phyloP scores from a whole-genome alignment of 2,113 vertebrate species.

The Neolamprologus longior region DNA sequence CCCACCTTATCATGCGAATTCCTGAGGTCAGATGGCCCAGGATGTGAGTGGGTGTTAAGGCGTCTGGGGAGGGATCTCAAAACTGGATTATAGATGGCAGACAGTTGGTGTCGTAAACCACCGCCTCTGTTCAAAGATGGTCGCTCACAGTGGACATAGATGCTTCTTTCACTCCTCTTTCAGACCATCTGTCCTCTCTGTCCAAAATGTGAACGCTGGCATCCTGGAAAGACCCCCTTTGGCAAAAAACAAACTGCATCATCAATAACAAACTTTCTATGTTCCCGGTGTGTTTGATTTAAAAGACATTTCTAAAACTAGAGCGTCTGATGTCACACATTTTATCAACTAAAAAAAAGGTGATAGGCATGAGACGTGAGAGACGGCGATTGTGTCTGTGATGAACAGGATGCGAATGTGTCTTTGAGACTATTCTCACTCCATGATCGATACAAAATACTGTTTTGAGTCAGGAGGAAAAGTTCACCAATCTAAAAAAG shows the following conservation, averaged over 20 bases:
- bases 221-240: accelerated
- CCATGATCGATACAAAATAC: background rate
- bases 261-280: background rate
- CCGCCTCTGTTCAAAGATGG: no score
- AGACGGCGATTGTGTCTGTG: background rate
- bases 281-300: background rate
- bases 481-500: background rate
- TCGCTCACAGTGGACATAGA: no score
- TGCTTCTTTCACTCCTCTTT: no score
- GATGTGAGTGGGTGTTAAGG: no score
- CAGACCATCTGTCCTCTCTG: no score
- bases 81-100: no score
- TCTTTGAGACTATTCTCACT: background rate
- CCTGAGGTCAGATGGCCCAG: no score
- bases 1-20: accelerated
- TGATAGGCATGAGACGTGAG: background rate
- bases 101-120: no score
- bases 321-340: background rate
- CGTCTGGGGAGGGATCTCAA: accelerated
- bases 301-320: background rate
- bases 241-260: background rate
- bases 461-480: background rate
- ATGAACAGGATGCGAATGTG: background rate
- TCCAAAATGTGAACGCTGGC: accelerated
- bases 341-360: background rate